phyloP scores from a whole-genome alignment of 2,888 invertebrate species.

The Adineta ricciae region DNA sequence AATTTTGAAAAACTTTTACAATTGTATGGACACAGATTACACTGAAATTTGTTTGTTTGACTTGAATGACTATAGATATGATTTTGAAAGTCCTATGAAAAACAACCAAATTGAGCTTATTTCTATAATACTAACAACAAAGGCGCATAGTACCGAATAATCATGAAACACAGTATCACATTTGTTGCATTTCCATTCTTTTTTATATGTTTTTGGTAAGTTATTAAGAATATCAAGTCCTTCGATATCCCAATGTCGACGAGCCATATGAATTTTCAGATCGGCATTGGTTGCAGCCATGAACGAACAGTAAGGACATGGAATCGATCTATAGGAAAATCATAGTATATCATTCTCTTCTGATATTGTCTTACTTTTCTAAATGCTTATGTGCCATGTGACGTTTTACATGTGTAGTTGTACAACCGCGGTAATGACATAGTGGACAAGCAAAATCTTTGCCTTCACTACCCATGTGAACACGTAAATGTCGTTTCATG shows the following conservation, averaged over 20 bases:
- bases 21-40: constrained; percentile 31
- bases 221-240: constrained; percentile 25
- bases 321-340: constrained; percentile 19
- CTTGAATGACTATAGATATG: constrained; percentile 33
- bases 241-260: constrained; percentile 32
- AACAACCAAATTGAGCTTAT: too few relatives aligned
- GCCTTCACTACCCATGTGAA: constrained; percentile 26
- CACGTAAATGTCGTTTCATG: constrained; percentile 30
- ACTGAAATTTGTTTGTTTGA: constrained; percentile 30
- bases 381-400: constrained; percentile 34
- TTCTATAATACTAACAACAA: too few relatives aligned
- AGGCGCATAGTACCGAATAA: constrained; percentile 2
- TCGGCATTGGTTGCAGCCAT: constrained; percentile 34
- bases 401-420: constrained; percentile 33
- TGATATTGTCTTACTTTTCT: neutral
- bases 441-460: constrained; percentile 30
- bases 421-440: constrained; percentile 32
- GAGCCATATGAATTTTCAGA: constrained; percentile 33
- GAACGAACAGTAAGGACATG: constrained; percentile 33
- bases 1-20: constrained; percentile 34
- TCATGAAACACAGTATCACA: constrained; percentile 32
- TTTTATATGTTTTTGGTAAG: constrained; percentile 30
- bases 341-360: neutral
- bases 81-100: constrained; percentile 31
- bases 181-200: constrained; percentile 32